Conservation (phyloP, 2,888 invertebrate genomes). For the Junonia oenone region DNA sequence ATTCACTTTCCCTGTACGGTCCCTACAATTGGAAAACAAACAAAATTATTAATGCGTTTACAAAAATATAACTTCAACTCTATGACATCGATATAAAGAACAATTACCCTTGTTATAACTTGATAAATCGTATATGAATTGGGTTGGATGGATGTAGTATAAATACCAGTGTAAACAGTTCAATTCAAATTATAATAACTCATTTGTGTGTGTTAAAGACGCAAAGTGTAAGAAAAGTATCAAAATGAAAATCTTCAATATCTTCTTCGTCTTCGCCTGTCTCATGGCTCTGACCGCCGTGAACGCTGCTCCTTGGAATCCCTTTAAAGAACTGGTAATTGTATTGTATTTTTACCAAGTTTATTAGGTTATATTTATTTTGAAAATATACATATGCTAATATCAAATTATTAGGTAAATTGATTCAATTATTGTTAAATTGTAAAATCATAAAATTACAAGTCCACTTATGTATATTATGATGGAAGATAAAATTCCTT, state of each 20-base stretch:
- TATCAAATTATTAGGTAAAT: no score
- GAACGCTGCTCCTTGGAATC: conserved; percentile 43
- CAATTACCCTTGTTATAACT: not conserved
- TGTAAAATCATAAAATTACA: no score
- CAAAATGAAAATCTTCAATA: conserved; percentile 45
- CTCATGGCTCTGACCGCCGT: conserved; percentile 39
- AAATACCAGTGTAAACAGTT: not conserved
- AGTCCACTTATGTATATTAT: no score
- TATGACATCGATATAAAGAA: not conserved
- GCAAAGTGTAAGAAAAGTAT: not conserved
- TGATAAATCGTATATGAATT: not conserved
- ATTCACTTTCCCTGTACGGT: conserved; percentile 11
- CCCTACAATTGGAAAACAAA: not conserved
- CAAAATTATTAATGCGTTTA: not conserved
- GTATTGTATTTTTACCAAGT: no score
- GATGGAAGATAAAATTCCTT: no score
- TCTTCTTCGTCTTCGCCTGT: conserved; percentile 43
- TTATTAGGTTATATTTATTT: not conserved
- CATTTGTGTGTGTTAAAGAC: not conserved
- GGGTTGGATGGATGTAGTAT: not conserved
- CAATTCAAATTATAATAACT: not conserved
- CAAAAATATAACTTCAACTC: not conserved
- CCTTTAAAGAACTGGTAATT: conserved; percentile 53
- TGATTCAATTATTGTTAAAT: no score
- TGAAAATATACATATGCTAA: not conserved